phyloP scores from a whole-genome alignment of 1,140 invertebrate species.

The Lerema accius region DNA sequence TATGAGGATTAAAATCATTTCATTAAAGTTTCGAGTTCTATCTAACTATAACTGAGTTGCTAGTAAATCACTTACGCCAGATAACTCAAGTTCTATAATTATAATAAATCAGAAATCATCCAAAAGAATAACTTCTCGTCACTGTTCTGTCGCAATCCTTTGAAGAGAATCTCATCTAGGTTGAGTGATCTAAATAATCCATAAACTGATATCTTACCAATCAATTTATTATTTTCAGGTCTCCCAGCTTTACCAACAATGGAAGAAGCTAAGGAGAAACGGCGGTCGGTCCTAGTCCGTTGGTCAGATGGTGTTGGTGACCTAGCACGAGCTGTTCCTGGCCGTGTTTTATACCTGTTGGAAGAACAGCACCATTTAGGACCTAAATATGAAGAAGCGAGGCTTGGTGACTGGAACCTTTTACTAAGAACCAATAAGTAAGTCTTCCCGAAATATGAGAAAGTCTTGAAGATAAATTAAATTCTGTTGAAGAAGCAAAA shows the following conservation, averaged over 20 bases:
- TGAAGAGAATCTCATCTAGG: too few relatives aligned
- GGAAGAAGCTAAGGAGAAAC: conserved; percentile 67
- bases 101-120: too few relatives aligned
- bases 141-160: too few relatives aligned
- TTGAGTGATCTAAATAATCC: too few relatives aligned
- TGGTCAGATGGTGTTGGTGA: conserved; percentile 76
- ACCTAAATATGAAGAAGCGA: conserved; percentile 71
- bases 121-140: too few relatives aligned
- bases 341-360: conserved; percentile 60
- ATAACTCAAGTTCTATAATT: too few relatives aligned
- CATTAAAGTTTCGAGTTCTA: too few relatives aligned
- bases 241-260: conserved; percentile 66
- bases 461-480: neutral
- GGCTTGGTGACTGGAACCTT: conserved; percentile 70
- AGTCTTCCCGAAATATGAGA: conserved; percentile 28
- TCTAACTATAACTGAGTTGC: too few relatives aligned
- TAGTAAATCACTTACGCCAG: too few relatives aligned
- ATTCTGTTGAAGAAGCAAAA: neutral
- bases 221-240: conserved; percentile 50
- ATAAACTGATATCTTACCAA: too few relatives aligned
- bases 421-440: conserved; percentile 73
- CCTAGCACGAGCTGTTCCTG: conserved; percentile 66
- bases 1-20: too few relatives aligned
- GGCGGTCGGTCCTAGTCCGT: conserved; percentile 56
- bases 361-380: conserved; percentile 74